A percentile compares a stretch with the other conserved stretches of the same genome.
Conservation (phyloP, 2,797 vertebrate species). For the Acanthornis magna region DNA sequence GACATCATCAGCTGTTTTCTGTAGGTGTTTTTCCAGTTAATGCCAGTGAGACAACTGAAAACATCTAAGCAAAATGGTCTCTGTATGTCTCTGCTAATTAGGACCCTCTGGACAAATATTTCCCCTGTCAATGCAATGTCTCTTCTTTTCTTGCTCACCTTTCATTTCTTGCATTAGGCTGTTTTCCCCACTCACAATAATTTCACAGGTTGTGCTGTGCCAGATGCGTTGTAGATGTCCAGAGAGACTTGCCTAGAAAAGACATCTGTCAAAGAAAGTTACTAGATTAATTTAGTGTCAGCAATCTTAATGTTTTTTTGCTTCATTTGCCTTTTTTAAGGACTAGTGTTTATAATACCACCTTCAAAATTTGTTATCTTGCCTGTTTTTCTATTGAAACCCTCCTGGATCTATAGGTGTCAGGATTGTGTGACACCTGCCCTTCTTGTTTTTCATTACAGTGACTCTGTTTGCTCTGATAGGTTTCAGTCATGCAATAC, state of each 20-base stretch:
- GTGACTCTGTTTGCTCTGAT: not conserved
- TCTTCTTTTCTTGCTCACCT: not conserved
- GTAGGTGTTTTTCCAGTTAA: not conserved
- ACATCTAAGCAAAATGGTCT: not conserved
- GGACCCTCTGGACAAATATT: not conserved
- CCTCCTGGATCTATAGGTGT: not conserved
- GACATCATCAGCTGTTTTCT: not conserved
- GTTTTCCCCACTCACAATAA: not conserved
- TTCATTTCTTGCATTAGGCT: not conserved
- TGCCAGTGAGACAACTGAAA: not conserved
- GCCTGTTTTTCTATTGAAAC: not conserved
- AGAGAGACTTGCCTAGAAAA: not conserved
- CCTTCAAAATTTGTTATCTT: not conserved
- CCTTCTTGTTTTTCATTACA: not conserved
- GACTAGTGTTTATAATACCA: not conserved
- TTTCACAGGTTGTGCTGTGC: not conserved
- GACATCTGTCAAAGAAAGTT: not conserved
- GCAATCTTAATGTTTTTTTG: not conserved
- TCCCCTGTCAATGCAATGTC: not conserved
- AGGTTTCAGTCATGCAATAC: not conserved
- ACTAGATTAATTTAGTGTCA: not conserved
- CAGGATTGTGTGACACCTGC: not conserved
- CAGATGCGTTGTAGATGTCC: not conserved
- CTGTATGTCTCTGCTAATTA: not conserved
- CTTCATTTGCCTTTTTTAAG: not conserved